Conservation (phyloP, 2,888 invertebrate genomes). For the Parapristionchus giblindavisi region DNA sequence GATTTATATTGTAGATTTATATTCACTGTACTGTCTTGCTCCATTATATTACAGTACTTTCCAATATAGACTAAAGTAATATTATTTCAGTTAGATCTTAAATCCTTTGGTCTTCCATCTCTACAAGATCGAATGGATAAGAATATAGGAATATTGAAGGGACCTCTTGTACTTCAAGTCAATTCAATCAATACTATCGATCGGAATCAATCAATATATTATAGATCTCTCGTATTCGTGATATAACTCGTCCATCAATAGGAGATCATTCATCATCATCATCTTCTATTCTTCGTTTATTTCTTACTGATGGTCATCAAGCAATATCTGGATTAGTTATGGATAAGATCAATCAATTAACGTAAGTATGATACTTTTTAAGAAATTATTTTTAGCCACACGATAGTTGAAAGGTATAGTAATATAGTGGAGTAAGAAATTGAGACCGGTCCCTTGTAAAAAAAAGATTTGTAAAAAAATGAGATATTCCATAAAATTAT, state of each 20-base stretch:
- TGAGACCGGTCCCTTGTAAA: background rate
- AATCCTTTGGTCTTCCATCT: constrained; percentile 30
- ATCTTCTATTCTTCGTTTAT: constrained; percentile 42
- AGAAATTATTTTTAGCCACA: background rate
- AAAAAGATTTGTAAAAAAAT: background rate
- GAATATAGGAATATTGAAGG: constrained; percentile 22
- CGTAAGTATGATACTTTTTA: background rate
- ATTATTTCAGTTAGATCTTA: constrained; percentile 24
- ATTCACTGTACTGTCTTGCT: background rate
- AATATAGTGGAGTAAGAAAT: too few relatives aligned
- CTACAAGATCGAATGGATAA: constrained; percentile 31
- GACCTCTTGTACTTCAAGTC: constrained; percentile 33
- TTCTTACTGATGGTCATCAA: constrained; percentile 50
- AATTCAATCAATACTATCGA: background rate
- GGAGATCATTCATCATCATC: constrained; percentile 22
- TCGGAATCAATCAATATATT: background rate
- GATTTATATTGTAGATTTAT: background rate
- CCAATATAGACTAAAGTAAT: background rate
- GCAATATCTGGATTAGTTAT: constrained; percentile 1
- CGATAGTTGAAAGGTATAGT: background rate
- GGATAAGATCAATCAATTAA: constrained; percentile 19
- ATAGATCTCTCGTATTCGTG: constrained; percentile 33
- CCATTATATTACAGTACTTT: background rate
- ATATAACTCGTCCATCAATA: constrained; percentile 29
- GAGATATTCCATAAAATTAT: background rate